Conservation (phyloP, 2,888 invertebrate species). For the Eupithecia abbreviata region DNA sequence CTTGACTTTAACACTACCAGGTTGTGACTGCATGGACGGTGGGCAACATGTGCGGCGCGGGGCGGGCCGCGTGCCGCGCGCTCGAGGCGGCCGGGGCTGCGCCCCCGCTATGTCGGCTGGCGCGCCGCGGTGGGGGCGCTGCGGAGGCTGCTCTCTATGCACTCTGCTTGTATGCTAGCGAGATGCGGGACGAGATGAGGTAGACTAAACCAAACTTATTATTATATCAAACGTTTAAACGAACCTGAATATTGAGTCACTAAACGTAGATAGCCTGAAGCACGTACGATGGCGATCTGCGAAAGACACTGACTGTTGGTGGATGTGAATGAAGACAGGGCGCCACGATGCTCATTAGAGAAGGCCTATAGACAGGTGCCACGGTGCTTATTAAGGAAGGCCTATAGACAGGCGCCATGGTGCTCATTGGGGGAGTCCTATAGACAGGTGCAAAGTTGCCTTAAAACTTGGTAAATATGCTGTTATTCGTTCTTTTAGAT, state of each 20-base stretch:
- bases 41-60: slow-evolving; percentile 69
- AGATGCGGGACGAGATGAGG: slow-evolving; percentile 62
- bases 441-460: no score
- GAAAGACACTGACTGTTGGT: no score
- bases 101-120: slow-evolving; percentile 48
- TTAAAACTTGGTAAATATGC: neutral
- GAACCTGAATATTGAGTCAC: neutral
- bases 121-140: slow-evolving; percentile 51
- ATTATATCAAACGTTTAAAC: no score
- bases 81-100: slow-evolving; percentile 58
- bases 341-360: no score
- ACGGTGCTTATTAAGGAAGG: no score
- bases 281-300: no score
- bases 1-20: slow-evolving; percentile 49
- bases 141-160: slow-evolving; percentile 56
- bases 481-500: no score
- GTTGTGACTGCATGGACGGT: slow-evolving; percentile 69
- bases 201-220: slow-evolving; percentile 37
- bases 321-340: neutral
- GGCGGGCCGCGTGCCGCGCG: slow-evolving; percentile 27
- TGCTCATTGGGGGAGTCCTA: no score
- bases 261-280: neutral
- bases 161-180: slow-evolving; percentile 35
- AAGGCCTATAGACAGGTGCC: no score
- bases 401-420: no score